A percentile compares a stretch with the other conserved stretches of the same genome.
phyloP scores from a whole-genome alignment of 2,797 vertebrate genomes.

The Amphiprion clarkii region DNA sequence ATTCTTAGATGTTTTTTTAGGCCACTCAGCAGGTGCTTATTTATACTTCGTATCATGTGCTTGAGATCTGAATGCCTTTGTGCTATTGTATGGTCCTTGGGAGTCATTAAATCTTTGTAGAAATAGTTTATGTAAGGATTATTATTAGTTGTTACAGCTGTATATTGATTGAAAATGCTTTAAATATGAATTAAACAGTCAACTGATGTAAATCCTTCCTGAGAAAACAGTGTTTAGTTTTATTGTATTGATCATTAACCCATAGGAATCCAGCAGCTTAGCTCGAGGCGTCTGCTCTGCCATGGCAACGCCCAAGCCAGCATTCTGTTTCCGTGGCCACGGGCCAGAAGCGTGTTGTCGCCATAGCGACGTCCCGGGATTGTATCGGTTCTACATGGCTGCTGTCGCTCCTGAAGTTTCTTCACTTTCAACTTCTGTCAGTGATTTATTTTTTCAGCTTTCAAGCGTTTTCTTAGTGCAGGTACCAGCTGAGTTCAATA shows the following conservation, averaged over 20 bases:
- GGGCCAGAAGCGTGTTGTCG: constrained; percentile 64
- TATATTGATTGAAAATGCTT: constrained; percentile 12
- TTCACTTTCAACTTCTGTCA: constrained; percentile 2
- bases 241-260: constrained; percentile 66
- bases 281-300: constrained; percentile 48
- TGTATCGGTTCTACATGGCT: constrained; percentile 3
- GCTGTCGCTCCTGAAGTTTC: constrained; percentile 47
- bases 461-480: background rate
- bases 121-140: constrained; percentile 19
- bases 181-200: constrained; percentile 7
- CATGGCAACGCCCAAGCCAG: constrained; percentile 71
- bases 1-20: constrained; percentile 43
- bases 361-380: constrained; percentile 65
- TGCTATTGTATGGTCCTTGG: constrained; percentile 29
- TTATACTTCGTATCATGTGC: constrained; percentile 60
- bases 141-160: background rate
- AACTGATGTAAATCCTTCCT: background rate
- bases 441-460: constrained; percentile 3
- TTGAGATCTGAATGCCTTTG: constrained; percentile 44
- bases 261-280: constrained; percentile 25
- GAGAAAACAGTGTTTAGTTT: background rate
- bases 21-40: constrained; percentile 48
- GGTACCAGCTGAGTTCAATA: background rate
- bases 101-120: constrained; percentile 47
- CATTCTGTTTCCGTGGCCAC: constrained; percentile 73